Evolutionary conservation across 2,797 vertebrate genomes (phyloP), one percentile per base, ranked within the genome.

Genomic region (Anolis apletophallus): DNA sequence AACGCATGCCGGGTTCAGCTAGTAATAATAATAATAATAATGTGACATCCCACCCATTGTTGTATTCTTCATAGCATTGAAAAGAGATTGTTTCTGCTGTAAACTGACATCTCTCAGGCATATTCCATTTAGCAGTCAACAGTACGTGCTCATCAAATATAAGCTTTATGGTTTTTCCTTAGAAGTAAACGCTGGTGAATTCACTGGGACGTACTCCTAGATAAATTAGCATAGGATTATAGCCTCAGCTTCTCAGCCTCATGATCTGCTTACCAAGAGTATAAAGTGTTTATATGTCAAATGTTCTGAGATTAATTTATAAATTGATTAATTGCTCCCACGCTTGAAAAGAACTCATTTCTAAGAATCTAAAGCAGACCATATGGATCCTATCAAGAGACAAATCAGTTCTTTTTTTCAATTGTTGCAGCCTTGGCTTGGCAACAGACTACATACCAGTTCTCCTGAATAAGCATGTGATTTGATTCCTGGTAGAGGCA

Each of bases 291-390:
- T 77, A 50, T 81, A 54, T 72, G 73, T 85, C 87, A 81, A 64
- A 77, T 71, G 52, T 9, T 50, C 64, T 71, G 72, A 85, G 68
- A 61, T 64, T 26, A 54, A 59, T 75, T 88, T 85, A 71, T 81
- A 64, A 81, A 77, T 40, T 64, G 34, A 80, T 72, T 68, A 88
- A 85, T 85, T 81, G 32, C n/a, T 85, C 55, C 64, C 40, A 72
- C 79, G 76, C 5, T 55, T n/a, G 46, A 46, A 61, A 73, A 64
- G 72, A 77, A 54, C 46, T 46, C 29, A 73, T 72, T 82, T 82
- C 67, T 29, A 72, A 78, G 84, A 52, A 55, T 67, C 74, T 67
- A 78, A 76, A 84, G 23, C 80, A 46, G 34, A 29, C 19, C 64
- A 64, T 10, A 59, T 75, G 36, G 16, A 79, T 40, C 34, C 5